phyloP scores from a whole-genome alignment of 2,113 vertebrate genomes.

The Menura novaehollandiae region DNA sequence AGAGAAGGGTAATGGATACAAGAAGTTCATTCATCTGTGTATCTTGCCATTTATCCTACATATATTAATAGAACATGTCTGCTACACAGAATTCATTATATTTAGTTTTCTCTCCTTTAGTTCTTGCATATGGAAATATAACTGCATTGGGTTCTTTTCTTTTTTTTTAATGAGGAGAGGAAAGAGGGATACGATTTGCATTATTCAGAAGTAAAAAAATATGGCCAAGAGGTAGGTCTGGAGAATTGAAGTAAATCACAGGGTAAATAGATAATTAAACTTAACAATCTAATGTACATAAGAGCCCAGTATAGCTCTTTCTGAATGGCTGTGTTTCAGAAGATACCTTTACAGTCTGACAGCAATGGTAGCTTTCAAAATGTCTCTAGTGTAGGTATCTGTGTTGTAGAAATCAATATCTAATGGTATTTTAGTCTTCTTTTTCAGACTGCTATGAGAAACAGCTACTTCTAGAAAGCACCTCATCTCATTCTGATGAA shows the following conservation, averaged over 20 bases:
- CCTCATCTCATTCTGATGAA: background rate
- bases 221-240: background rate
- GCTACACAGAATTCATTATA: background rate
- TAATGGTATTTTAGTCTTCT: background rate
- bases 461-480: background rate
- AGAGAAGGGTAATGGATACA: background rate
- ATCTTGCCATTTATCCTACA: background rate
- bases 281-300: background rate
- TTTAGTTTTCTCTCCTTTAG: background rate
- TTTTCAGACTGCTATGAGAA: background rate
- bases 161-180: background rate
- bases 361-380: background rate
- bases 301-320: background rate
- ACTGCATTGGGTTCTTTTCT: rapidly evolving
- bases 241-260: background rate
- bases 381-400: background rate
- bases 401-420: background rate
- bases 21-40: background rate
- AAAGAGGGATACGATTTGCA: background rate
- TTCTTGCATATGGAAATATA: background rate
- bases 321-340: background rate
- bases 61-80: background rate
- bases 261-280: background rate
- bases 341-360: background rate
- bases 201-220: background rate